These are phyloP conservation scores for Chaetura pelagica DNA, from an alignment of 2,113 vertebrate species.

Conservation along the genomic window DNA sequence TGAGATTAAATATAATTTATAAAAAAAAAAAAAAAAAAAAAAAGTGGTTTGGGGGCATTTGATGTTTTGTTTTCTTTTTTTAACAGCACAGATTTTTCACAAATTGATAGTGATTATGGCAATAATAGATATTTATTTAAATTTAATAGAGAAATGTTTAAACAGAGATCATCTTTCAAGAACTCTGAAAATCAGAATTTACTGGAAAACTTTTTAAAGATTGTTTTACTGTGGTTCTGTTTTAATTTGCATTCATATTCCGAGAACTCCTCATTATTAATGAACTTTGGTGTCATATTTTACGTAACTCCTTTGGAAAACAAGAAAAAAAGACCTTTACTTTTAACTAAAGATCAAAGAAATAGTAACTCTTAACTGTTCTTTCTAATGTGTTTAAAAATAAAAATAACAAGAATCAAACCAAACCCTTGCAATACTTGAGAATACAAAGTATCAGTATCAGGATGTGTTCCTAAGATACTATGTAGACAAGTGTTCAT, in stretches of 20 bases:
- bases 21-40: background rate
- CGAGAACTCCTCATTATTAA: background rate
- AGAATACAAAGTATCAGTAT: background rate
- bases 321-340: accelerated
- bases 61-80: background rate
- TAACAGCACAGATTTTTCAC: background rate
- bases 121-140: no score
- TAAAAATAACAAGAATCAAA: background rate
- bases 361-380: background rate
- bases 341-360: background rate
- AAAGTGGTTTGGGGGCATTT: no score
- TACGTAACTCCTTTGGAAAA: background rate
- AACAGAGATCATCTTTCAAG: background rate
- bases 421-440: no score
- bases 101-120: background rate
- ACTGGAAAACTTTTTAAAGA: accelerated
- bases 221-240: background rate
- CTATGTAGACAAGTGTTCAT: background rate
- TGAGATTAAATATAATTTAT: background rate
- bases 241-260: background rate
- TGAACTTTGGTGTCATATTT: background rate
- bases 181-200: background rate
- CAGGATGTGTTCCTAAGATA: background rate
- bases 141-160: background rate
- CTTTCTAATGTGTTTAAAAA: background rate